These are phyloP conservation scores for Macropodus opercularis DNA, from an alignment of 2,797 vertebrate species.

Conservation along the genomic window DNA sequence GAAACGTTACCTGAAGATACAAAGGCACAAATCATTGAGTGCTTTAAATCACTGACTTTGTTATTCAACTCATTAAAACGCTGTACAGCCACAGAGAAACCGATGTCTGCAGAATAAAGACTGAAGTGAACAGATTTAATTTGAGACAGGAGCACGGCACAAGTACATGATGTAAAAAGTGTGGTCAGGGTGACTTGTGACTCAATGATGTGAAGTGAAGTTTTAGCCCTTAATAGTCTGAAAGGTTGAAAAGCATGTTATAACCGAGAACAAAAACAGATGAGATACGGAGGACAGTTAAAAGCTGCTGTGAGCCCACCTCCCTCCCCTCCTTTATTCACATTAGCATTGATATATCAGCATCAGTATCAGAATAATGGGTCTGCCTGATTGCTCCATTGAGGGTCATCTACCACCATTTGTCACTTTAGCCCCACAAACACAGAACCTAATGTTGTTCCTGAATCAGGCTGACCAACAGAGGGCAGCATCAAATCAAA, in stretches of 20 bases:
- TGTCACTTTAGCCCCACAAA: slow-evolving; percentile 8
- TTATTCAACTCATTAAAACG: no score
- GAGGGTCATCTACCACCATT: slow-evolving; percentile 35
- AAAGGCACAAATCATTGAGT: background rate
- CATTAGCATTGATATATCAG: slow-evolving; percentile 35
- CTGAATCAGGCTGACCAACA: slow-evolving; percentile 38
- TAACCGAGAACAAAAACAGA: slow-evolving; percentile 12
- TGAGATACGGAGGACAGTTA: slow-evolving; percentile 17
- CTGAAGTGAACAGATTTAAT: background rate
- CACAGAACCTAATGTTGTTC: background rate
- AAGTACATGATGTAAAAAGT: background rate
- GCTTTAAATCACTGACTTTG: no score
- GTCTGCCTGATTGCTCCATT: slow-evolving; percentile 17
- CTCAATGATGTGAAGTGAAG: background rate
- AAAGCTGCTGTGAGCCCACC: slow-evolving; percentile 25
- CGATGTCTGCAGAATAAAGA: background rate
- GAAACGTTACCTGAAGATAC: slow-evolving; percentile 89
- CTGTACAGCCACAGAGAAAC: background rate
- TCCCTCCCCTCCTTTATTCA: slow-evolving; percentile 20
- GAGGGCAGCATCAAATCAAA: slow-evolving; percentile 60
- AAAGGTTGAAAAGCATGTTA: slow-evolving; percentile 10
- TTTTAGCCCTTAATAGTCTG: background rate
- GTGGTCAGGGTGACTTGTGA: background rate
- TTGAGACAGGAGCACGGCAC: background rate
- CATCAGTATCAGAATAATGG: slow-evolving; percentile 20